Conservation (phyloP, 2,797 vertebrate species). For the Mormyrops attenuatus region DNA sequence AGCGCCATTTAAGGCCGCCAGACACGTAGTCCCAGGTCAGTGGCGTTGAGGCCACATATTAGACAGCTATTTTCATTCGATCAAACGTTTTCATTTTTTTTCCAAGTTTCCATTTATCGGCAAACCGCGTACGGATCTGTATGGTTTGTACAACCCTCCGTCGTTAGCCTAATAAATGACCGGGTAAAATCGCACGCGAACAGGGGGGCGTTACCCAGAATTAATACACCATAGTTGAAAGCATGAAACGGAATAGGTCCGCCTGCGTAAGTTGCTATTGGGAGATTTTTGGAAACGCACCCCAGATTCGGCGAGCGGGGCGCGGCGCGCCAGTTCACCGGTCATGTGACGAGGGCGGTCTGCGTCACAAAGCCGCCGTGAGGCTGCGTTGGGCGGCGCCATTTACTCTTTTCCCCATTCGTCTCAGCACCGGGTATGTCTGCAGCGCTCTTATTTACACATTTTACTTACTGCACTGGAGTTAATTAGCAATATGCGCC, state of each 20-base stretch:
- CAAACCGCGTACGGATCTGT: not conserved
- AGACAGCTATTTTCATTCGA: not conserved
- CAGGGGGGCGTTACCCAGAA: not conserved
- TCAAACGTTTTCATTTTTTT: not conserved
- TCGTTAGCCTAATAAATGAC: not conserved
- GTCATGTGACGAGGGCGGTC: slow-evolving; percentile 69
- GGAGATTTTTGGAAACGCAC: no score
- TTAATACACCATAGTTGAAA: not conserved
- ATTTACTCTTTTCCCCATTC: slow-evolving; percentile 65
- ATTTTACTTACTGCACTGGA: not conserved
- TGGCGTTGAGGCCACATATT: not conserved
- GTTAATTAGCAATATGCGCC: not conserved
- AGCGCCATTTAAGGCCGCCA: not conserved
- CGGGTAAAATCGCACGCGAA: not conserved
- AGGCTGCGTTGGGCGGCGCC: slow-evolving; percentile 69
- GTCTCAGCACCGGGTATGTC: slow-evolving; percentile 52
- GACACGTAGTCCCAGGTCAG: not conserved
- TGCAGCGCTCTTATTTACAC: not conserved
- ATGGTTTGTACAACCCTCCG: not conserved
- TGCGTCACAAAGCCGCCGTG: slow-evolving; percentile 58
- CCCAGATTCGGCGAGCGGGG: not conserved
- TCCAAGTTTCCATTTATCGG: not conserved
- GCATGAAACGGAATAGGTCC: not conserved
- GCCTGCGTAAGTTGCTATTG: not conserved
- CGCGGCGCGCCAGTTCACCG: not conserved